These are phyloP conservation scores for Diadema setosum DNA, from an alignment of 35 echinoderm and acorn worm species.

Conservation along the genomic window DNA sequence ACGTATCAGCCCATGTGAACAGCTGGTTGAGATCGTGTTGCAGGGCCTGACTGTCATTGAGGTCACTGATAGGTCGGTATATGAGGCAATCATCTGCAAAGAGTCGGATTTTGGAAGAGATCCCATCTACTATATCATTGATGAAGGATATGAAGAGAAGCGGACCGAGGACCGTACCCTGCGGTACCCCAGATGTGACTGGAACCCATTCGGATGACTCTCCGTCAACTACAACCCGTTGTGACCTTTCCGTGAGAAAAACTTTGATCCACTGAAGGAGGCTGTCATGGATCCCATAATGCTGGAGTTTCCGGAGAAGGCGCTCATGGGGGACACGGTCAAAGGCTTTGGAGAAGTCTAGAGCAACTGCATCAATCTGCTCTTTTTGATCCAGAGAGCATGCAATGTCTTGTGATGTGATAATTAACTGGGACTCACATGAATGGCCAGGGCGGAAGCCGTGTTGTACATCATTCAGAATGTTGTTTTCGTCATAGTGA, in stretches of 20 bases:
- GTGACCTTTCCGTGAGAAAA: neutral
- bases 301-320: no score
- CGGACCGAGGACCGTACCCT: no score
- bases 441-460: slow-evolving; percentile 41
- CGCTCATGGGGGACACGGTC: slow-evolving; percentile 17
- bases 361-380: no score
- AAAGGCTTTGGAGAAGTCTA: slow-evolving; percentile 58
- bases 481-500: slow-evolving; percentile 24
- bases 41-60: neutral
- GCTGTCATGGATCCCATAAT: no score
- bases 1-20: no score
- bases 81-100: neutral
- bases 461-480: slow-evolving; percentile 11
- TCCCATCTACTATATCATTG: neutral
- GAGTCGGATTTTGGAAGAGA: neutral
- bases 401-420: slow-evolving; percentile 39
- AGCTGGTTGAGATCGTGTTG: neutral
- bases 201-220: neutral
- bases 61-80: neutral
- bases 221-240: neutral
- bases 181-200: no score
- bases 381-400: no score
- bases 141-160: no score
- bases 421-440: slow-evolving; percentile 48
- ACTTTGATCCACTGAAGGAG: no score